Evolutionary conservation across 2,797 vertebrate genomes (phyloP).

Genomic region (Nothura maculosa): DNA sequence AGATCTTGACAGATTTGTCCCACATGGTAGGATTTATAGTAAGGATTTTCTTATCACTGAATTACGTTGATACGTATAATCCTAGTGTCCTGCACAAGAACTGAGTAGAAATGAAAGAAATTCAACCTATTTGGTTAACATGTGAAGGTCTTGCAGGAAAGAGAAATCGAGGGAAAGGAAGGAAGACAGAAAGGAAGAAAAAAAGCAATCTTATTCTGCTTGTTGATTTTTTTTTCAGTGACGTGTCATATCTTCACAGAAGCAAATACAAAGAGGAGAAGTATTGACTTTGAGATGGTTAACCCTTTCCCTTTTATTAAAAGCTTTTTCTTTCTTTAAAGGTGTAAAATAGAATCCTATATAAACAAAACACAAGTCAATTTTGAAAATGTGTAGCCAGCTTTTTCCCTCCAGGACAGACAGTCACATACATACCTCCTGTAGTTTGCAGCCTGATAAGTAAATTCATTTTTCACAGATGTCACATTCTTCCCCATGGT

Average conservation of each 20-base stretch:
- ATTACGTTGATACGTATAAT: slow-evolving; percentile 68
- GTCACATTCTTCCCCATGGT: not conserved
- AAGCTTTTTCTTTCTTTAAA: slow-evolving; percentile 13
- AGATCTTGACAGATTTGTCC: slow-evolving; percentile 80
- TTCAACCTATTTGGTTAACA: slow-evolving; percentile 20
- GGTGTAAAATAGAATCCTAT: not conserved
- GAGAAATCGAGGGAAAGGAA: not conserved
- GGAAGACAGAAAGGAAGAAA: not conserved
- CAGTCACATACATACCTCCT: not conserved
- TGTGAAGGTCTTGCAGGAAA: slow-evolving; percentile 7
- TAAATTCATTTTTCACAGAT: slow-evolving; percentile 47
- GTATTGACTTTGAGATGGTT: slow-evolving; percentile 32
- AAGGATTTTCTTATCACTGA: slow-evolving; percentile 77
- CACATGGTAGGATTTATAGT: slow-evolving; percentile 78
- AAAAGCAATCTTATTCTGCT: not conserved
- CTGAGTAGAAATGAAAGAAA: slow-evolving; percentile 72
- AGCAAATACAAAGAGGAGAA: not conserved
- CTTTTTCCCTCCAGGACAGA: not conserved
- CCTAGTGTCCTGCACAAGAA: slow-evolving; percentile 57
- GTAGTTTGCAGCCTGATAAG: slow-evolving; percentile 26
- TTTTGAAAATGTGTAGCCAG: slow-evolving; percentile 11
- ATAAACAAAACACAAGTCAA: not conserved
- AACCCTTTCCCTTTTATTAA: slow-evolving; percentile 29
- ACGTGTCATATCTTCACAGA: slow-evolving; percentile 6
- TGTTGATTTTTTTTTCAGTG: not conserved